Percentiles rank a stretch among this genome's conserved stretches.
Evolutionary conservation across 2,888 invertebrate genomes (phyloP).

Genomic region (Rhorus exstirpatorius): DNA sequence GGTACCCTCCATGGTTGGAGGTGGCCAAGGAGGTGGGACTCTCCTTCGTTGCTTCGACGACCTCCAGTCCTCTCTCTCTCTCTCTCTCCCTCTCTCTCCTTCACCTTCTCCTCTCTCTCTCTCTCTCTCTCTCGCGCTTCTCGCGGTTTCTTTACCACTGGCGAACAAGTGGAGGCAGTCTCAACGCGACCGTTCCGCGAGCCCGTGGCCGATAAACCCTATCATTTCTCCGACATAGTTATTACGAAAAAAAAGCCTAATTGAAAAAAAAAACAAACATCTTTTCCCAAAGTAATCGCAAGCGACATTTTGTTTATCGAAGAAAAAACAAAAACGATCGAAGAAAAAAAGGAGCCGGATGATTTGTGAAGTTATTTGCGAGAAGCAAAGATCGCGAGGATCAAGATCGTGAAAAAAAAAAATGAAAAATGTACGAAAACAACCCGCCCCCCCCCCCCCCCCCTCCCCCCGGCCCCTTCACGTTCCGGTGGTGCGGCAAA

Average conservation of each 20-base stretch:
- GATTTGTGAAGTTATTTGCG: not conserved
- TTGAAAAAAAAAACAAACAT: not conserved
- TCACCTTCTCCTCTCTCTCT: conserved; percentile 37
- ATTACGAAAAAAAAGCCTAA: conserved; percentile 4
- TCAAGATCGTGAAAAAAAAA: not conserved
- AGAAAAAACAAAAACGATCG: too few species aligned
- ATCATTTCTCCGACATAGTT: conserved; percentile 58
- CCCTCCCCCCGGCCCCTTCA: too few species aligned
- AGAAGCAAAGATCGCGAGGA: too few species aligned
- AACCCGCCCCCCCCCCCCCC: too few species aligned
- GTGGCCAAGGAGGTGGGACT: conserved; percentile 86
- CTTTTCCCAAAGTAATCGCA: not conserved
- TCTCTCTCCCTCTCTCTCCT: conserved; percentile 19
- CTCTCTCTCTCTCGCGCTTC: conserved; percentile 38
- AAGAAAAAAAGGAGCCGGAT: not conserved
- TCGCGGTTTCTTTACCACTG: conserved; percentile 79
- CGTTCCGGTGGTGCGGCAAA: not conserved
- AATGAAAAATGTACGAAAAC: not conserved
- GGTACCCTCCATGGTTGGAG: conserved; percentile 84
- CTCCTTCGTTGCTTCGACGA: conserved; percentile 77
- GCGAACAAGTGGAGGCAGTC: conserved; percentile 84
- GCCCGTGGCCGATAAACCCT: conserved; percentile 70
- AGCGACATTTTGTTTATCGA: not conserved
- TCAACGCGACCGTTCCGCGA: conserved; percentile 84
- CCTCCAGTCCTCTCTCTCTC: conserved; percentile 44